These are phyloP conservation scores for Callimico goeldii DNA, from an alignment of 2,797 vertebrate genomes.

Conservation along the genomic window DNA sequence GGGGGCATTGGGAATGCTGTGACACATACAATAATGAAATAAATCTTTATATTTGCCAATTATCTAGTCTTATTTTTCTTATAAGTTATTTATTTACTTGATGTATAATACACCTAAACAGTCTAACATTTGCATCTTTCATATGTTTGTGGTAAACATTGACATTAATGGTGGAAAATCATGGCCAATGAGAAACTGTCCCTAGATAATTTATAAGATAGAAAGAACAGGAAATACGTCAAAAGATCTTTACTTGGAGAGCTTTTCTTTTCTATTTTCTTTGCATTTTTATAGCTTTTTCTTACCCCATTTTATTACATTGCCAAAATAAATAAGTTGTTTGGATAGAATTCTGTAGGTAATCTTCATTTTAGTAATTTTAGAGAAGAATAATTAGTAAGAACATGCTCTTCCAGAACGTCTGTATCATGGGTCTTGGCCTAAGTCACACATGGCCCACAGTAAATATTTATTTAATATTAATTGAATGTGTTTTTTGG, in stretches of 20 bases:
- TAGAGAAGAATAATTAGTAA: slow-evolving; percentile 17
- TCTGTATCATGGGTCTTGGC: slow-evolving; percentile 9
- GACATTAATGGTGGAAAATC: background rate
- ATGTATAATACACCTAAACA: slow-evolving; percentile 19
- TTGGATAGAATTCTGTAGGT: slow-evolving; percentile 19
- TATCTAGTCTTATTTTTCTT: slow-evolving; percentile 32
- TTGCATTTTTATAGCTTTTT: slow-evolving; percentile 45
- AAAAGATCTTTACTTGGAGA: background rate
- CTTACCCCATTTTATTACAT: slow-evolving; percentile 32
- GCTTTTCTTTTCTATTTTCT: slow-evolving; percentile 8
- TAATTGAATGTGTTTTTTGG: slow-evolving; percentile 43
- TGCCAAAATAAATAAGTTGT: slow-evolving; percentile 30
- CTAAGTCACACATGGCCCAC: slow-evolving; percentile 11
- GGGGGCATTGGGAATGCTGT: background rate
- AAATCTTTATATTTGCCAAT: background rate
- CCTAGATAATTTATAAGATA: background rate
- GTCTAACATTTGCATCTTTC: slow-evolving; percentile 9
- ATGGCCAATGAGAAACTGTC: slow-evolving; percentile 3
- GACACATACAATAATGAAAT: slow-evolving; percentile 21
- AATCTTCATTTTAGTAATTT: slow-evolving; percentile 23
- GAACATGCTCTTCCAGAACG: background rate
- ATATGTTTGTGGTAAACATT: slow-evolving; percentile 17
- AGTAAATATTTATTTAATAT: slow-evolving; percentile 48
- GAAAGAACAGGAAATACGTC: background rate
- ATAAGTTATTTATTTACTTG: slow-evolving; percentile 25